These are phyloP conservation scores for Aldrovandia affinis DNA, from an alignment of 2,797 vertebrate genomes.

Conservation along the genomic window DNA sequence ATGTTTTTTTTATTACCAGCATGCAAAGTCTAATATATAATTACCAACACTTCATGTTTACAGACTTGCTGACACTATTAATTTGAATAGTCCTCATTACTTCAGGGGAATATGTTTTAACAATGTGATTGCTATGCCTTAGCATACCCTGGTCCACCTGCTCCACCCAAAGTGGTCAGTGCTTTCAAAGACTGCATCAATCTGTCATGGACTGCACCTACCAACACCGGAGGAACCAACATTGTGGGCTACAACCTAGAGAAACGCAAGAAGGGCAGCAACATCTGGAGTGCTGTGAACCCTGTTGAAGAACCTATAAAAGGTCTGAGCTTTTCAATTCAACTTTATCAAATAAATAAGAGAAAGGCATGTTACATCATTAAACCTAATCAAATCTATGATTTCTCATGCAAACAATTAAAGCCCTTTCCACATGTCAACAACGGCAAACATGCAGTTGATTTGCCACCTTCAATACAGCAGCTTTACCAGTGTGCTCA, in stretches of 20 bases:
- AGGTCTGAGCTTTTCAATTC: constrained; percentile 61
- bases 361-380: not conserved
- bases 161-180: constrained; percentile 73
- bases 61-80: too few relatives aligned
- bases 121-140: not conserved
- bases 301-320: constrained; percentile 65
- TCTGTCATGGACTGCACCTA: constrained; percentile 76
- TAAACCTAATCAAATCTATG: too few relatives aligned
- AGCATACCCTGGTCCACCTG: constrained; percentile 79
- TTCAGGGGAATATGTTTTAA: not conserved
- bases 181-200: constrained; percentile 72
- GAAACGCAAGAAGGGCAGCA: constrained; percentile 83
- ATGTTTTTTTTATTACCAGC: too few relatives aligned
- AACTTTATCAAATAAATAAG: constrained; percentile 13
- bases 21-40: too few relatives aligned
- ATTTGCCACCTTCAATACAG: too few relatives aligned
- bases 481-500: too few relatives aligned
- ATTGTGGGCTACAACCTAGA: constrained; percentile 83
- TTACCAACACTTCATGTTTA: too few relatives aligned
- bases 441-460: too few relatives aligned
- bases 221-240: constrained; percentile 68
- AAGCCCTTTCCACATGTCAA: too few relatives aligned
- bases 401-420: too few relatives aligned
- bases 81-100: not conserved
- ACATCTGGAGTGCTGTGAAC: constrained; percentile 79